These are phyloP conservation scores for Acrobasis repandana DNA, from an alignment of 2,888 invertebrate genomes.

Conservation along the genomic window DNA sequence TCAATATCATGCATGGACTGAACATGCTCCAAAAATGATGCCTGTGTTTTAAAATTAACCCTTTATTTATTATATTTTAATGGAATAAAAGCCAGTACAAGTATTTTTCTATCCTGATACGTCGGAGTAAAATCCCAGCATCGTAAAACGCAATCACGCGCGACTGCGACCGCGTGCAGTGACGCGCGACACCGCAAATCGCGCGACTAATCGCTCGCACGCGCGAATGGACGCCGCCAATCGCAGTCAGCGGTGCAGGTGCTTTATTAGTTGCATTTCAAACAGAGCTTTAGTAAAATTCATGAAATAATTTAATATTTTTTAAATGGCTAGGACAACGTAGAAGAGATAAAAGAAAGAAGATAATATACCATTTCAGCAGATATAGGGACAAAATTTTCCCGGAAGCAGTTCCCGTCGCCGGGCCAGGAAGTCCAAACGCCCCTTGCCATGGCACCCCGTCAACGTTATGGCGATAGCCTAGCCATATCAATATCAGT, in stretches of 20 bases:
- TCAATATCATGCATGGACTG: too few relatives aligned
- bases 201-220: conserved; percentile 27
- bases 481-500: not conserved
- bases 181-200: conserved; percentile 37
- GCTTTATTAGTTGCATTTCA: not conserved
- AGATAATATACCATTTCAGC: too few relatives aligned
- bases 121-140: conserved; percentile 17
- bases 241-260: conserved; percentile 18
- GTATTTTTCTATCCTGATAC: too few relatives aligned
- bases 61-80: too few relatives aligned
- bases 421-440: not conserved
- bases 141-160: conserved; percentile 36
- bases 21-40: too few relatives aligned
- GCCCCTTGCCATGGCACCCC: not conserved
- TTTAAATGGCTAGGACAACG: too few relatives aligned
- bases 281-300: too few relatives aligned
- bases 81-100: too few relatives aligned
- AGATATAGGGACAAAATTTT: not conserved
- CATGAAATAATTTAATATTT: too few relatives aligned
- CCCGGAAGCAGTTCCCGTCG: not conserved
- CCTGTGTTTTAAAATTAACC: too few relatives aligned
- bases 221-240: conserved; percentile 33
- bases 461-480: not conserved
- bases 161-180: conserved; percentile 32
- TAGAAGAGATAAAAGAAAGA: too few relatives aligned